phyloP scores from a whole-genome alignment of 1,140 invertebrate genomes.

The Drosophila asahinai region DNA sequence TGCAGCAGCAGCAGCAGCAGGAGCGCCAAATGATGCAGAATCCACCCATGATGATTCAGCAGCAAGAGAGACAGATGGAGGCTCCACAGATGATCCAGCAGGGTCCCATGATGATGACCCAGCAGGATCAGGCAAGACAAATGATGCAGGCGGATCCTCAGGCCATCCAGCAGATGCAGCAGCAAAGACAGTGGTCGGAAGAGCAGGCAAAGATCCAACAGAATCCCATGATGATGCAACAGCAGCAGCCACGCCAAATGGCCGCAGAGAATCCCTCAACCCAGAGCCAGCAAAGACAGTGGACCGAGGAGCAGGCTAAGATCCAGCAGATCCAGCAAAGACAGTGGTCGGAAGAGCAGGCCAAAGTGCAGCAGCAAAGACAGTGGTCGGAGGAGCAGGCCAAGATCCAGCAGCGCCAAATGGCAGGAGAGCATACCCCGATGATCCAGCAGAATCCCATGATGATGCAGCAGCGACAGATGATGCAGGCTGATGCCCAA shows the following conservation, averaged over 20 bases:
- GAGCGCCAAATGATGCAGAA: conserved; percentile 1
- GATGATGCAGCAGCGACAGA: conserved; percentile 27
- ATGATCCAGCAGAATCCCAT: conserved; percentile 16
- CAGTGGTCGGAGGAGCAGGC: not conserved
- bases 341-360: not conserved
- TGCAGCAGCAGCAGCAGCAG: not conserved
- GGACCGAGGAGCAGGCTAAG: not conserved
- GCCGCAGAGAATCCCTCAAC: too few relatives aligned
- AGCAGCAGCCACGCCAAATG: too few relatives aligned
- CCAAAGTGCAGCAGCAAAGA: not conserved
- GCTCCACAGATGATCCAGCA: not conserved
- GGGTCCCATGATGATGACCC: not conserved
- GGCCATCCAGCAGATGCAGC: not conserved
- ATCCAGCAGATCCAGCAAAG: not conserved
- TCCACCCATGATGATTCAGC: conserved; percentile 6
- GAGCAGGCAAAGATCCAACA: not conserved
- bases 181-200: not conserved
- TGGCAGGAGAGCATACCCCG: not conserved
- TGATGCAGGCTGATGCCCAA: not conserved
- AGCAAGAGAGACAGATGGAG: not conserved
- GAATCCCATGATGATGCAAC: not conserved
- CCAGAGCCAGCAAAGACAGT: not conserved
- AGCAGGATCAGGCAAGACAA: conserved; percentile 19
- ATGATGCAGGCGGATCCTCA: conserved; percentile 27
- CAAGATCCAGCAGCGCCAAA: not conserved